Conservation (phyloP, 2,113 vertebrate genomes). For the Hiodon alosoides region DNA sequence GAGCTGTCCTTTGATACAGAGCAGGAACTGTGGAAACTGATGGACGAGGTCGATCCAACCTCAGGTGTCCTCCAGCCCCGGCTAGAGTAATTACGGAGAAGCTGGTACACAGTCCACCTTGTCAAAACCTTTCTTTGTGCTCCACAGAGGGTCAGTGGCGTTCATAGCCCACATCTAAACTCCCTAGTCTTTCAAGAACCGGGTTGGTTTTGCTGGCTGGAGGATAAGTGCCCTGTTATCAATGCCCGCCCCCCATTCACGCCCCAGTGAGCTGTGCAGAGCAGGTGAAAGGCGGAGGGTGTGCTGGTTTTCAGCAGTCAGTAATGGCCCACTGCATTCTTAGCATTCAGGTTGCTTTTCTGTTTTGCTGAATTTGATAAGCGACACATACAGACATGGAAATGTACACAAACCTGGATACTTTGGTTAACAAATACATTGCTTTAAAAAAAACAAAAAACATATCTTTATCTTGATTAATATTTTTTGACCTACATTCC, state of each 20-base stretch:
- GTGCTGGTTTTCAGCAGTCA: neutral
- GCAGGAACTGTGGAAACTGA: neutral
- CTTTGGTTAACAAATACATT: neutral
- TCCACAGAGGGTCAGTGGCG: constrained; percentile 8
- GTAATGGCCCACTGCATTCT: neutral
- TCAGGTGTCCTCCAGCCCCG: neutral
- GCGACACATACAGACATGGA: neutral
- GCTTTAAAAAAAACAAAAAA: no score
- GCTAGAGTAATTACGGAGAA: neutral
- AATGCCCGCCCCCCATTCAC: neutral
- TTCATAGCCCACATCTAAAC: constrained; percentile 20
- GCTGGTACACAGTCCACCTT: neutral
- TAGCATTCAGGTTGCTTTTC: neutral
- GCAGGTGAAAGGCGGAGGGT: neutral
- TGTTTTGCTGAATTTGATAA: constrained; percentile 3
- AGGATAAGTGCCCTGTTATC: constrained; percentile 20
- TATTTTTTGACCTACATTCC: no score
- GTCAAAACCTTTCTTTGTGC: constrained; percentile 7
- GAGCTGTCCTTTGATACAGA: no score
- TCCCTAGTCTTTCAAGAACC: constrained; percentile 16
- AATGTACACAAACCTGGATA: neutral
- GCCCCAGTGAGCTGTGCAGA: neutral
- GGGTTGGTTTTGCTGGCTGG: constrained; percentile 23
- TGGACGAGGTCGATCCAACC: neutral
- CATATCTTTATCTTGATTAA: no score